A percentile compares a stretch with the other conserved stretches of the same genome.
phyloP scores from a whole-genome alignment of 1,140 invertebrate species.

The Cyphomyrmex costatus region DNA sequence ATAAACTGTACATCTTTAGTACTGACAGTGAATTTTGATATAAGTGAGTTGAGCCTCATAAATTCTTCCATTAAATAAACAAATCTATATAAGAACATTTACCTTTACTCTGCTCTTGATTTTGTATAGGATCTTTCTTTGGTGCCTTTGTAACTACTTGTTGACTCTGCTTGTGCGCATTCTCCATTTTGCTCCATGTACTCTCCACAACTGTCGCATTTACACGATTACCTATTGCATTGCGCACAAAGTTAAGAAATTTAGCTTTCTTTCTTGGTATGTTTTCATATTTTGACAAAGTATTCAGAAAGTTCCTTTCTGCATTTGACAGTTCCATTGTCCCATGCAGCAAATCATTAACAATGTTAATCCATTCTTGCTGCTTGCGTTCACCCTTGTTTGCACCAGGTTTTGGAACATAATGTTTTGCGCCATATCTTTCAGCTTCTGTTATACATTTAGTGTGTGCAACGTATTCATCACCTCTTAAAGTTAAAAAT shows the following conservation, averaged over 20 bases:
- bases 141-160: not conserved
- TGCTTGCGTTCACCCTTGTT: constrained; percentile 97
- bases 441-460: constrained; percentile 97
- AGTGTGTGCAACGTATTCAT: constrained; percentile 94
- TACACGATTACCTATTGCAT: constrained; percentile 87
- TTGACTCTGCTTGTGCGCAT: constrained; percentile 87
- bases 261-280: constrained; percentile 97
- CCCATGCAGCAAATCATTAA: constrained; percentile 91
- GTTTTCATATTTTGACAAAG: constrained; percentile 92
- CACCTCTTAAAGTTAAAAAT: constrained; percentile 88
- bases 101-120: constrained; percentile 66
- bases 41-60: too few species aligned
- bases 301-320: constrained; percentile 90
- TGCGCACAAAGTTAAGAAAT: constrained; percentile 93
- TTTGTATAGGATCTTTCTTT: not conserved
- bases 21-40: too few species aligned
- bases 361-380: constrained; percentile 94
- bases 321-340: constrained; percentile 87
- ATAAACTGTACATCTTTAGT: too few species aligned
- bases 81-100: constrained; percentile 49
- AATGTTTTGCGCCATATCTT: constrained; percentile 95
- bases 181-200: constrained; percentile 91
- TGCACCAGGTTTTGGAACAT: constrained; percentile 90
- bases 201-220: constrained; percentile 88
- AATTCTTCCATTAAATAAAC: not conserved